Percentiles rank a stretch among this genome's conserved stretches.
Conservation (phyloP, 2,797 vertebrate species). For the Euthynnus affinis region DNA sequence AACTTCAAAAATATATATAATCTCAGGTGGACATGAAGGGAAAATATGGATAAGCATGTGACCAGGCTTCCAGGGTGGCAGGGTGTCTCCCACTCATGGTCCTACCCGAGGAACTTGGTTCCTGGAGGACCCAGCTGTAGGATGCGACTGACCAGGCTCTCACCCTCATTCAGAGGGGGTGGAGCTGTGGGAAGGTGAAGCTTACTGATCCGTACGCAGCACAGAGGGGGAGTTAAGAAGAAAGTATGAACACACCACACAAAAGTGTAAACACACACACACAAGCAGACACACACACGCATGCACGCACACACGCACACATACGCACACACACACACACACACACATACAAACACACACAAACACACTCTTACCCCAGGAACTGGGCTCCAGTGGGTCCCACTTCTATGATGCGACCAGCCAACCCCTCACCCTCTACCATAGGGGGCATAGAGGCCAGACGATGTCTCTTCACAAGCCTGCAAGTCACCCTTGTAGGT, state of each 20-base stretch:
- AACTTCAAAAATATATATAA: constrained; percentile 6
- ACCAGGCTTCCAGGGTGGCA: constrained; percentile 88
- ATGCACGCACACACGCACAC: constrained; percentile 3
- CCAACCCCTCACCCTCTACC: constrained; percentile 96
- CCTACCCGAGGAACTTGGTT: constrained; percentile 99
- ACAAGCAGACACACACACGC: constrained; percentile 7
- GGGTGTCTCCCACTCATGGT: constrained; percentile 83
- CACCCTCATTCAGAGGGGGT: constrained; percentile 99
- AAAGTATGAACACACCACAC: constrained; percentile 76
- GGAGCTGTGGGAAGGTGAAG: constrained; percentile 99
- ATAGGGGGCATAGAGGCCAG: constrained; percentile 98
- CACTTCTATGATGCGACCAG: constrained; percentile 96
- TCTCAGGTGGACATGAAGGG: constrained; percentile 64
- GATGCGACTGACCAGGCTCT: constrained; percentile 99
- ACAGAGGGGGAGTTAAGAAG: constrained; percentile 77
- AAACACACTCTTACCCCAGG: constrained; percentile 89
- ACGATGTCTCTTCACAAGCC: constrained; percentile 96
- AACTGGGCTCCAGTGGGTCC: constrained; percentile 98
- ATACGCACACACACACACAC: constrained; percentile 11
- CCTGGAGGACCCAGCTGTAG: constrained; percentile 99
- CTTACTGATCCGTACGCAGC: constrained; percentile 94
- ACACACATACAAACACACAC: not conserved
- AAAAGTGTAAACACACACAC: constrained; percentile 46
- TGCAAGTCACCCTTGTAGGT: constrained; percentile 96
- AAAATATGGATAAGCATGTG: constrained; percentile 65